Percentiles rank a stretch among this genome's conserved stretches.
phyloP scores from a whole-genome alignment of 2,888 invertebrate species.

The Pheosia tremula region DNA sequence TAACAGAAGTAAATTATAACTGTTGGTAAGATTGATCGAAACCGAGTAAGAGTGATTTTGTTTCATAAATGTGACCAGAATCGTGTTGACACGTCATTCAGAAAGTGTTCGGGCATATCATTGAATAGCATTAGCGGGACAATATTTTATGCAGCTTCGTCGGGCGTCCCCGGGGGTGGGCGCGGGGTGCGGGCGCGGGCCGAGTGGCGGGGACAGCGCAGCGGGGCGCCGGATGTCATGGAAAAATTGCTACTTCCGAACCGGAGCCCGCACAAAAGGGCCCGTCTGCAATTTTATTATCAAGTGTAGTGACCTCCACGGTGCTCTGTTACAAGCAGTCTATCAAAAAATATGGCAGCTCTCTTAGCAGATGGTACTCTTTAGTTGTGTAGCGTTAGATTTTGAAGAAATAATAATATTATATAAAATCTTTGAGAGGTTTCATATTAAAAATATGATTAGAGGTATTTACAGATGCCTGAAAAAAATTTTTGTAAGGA shows the following conservation, averaged over 20 bases:
- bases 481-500: too few relatives aligned
- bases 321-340: conserved; percentile 55
- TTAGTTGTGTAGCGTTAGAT: conserved; percentile 17
- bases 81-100: conserved; percentile 47
- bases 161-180: conserved; percentile 25
- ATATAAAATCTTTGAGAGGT: background rate
- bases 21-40: background rate
- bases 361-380: conserved; percentile 39
- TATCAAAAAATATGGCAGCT: conserved; percentile 58
- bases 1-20: too few relatives aligned
- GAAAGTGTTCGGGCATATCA: conserved; percentile 52
- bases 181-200: conserved; percentile 24
- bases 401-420: conserved; percentile 17
- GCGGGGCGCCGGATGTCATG: conserved; percentile 74
- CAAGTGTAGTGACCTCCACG: conserved; percentile 66
- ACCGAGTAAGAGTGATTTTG: background rate
- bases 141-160: conserved; percentile 60
- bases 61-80: conserved; percentile 24
- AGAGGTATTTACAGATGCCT: background rate
- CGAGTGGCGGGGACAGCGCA: conserved; percentile 64
- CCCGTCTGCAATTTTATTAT: conserved; percentile 70
- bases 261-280: conserved; percentile 65
- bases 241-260: conserved; percentile 80
- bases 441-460: background rate
- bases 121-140: conserved; percentile 57